phyloP scores from a whole-genome alignment of 2,888 invertebrate species.

The Torymus auratus region DNA sequence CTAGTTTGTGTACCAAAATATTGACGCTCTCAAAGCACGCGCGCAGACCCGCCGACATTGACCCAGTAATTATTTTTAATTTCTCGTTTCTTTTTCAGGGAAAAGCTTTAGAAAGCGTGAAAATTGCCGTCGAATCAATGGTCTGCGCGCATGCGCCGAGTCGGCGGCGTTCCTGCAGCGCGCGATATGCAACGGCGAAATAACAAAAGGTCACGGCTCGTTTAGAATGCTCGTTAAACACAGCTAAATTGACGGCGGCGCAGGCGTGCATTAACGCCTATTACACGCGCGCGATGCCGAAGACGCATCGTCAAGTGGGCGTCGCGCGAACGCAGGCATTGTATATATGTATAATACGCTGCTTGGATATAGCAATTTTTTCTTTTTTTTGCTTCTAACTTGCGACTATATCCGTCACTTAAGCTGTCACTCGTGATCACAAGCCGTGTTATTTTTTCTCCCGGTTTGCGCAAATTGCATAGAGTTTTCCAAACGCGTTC shows the following conservation, averaged over 20 bases:
- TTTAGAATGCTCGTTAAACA: slow-evolving; percentile 50
- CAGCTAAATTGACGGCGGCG: slow-evolving; percentile 37
- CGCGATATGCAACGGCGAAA: slow-evolving; percentile 4
- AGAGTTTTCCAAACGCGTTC: too few relatives aligned
- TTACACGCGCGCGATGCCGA: slow-evolving; percentile 28
- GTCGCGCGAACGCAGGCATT: neutral
- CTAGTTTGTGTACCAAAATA: too few relatives aligned
- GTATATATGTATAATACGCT: too few relatives aligned
- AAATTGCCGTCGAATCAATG: slow-evolving; percentile 26
- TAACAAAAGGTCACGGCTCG: slow-evolving; percentile 47
- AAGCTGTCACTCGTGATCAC: too few relatives aligned
- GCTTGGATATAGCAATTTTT: too few relatives aligned
- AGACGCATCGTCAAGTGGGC: slow-evolving; percentile 28
- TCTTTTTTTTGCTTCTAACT: too few relatives aligned
- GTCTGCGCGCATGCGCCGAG: neutral
- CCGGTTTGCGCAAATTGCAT: too few relatives aligned
- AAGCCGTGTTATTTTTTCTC: too few relatives aligned
- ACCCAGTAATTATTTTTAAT: slow-evolving; percentile 36
- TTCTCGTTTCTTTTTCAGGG: slow-evolving; percentile 13
- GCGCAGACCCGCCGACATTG: slow-evolving; percentile 1
- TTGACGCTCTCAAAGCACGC: too few relatives aligned
- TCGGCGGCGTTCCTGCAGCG: neutral
- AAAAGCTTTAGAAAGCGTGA: slow-evolving; percentile 50
- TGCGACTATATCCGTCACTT: too few relatives aligned
- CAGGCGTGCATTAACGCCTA: slow-evolving; percentile 43